These are phyloP conservation scores for Brevipalpus yothersi DNA, from an alignment of 1,140 invertebrate genomes.

Conservation along the genomic window DNA sequence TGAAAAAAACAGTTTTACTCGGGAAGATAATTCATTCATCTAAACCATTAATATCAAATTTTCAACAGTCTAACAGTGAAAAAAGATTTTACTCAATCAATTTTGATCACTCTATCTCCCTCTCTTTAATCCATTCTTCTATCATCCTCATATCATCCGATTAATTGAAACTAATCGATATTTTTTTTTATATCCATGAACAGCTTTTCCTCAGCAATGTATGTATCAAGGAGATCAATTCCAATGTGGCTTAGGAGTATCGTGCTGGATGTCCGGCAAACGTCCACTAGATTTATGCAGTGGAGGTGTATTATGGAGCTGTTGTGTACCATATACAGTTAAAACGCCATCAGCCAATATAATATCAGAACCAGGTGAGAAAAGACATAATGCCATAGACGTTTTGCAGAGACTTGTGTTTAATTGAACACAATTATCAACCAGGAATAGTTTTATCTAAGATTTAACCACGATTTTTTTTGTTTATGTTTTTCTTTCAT, in stretches of 20 bases:
- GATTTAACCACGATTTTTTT: no score
- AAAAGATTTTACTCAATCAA: background rate
- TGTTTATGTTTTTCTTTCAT: background rate
- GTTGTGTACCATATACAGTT: conserved; percentile 49
- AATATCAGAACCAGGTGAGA: conserved; percentile 14
- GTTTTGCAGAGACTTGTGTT: no score
- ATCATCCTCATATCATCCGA: no score
- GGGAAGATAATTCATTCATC: background rate
- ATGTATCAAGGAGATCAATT: conserved; percentile 64
- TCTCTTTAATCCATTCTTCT: background rate
- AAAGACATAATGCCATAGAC: no score
- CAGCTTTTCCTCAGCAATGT: conserved; percentile 77
- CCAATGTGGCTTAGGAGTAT: conserved; percentile 64
- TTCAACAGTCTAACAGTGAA: background rate
- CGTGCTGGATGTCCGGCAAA: conserved; percentile 60
- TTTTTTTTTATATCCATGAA: background rate
- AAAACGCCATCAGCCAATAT: conserved; percentile 8
- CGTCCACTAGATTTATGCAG: conserved; percentile 60
- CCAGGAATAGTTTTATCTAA: background rate
- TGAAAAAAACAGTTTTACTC: no score
- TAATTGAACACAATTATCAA: background rate
- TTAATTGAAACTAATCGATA: background rate
- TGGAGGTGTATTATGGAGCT: conserved; percentile 77
- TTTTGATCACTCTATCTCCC: background rate
- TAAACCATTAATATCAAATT: background rate